Percentiles rank a stretch among this genome's conserved stretches.
Evolutionary conservation across 1,140 invertebrate species (phyloP).

Genomic region (Anastatus disparis): DNA sequence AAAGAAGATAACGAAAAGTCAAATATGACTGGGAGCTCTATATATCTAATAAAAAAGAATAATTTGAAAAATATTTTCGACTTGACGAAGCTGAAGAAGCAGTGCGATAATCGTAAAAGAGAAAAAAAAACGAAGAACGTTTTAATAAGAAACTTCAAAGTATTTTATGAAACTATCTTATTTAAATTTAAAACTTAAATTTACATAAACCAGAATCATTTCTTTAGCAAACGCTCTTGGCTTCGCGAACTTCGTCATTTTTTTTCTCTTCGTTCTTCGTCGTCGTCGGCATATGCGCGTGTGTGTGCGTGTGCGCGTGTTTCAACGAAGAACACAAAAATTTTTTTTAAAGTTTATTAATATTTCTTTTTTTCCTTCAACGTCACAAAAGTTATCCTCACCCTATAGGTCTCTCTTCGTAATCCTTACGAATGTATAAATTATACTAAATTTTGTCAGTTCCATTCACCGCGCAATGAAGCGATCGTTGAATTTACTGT

Average conservation of each 20-base stretch:
- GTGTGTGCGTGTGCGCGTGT: neutral
- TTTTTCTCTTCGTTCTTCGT: neutral
- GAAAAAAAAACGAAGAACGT: neutral
- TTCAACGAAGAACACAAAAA: conserved; percentile 23
- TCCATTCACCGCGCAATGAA: neutral
- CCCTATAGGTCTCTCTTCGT: conserved; percentile 9
- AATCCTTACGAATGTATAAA: conserved; percentile 36
- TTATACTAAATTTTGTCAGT: conserved; percentile 38
- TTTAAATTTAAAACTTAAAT: conserved; percentile 40
- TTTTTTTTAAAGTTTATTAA: conserved; percentile 38
- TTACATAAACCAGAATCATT: conserved; percentile 39
- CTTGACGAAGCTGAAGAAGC: conserved; percentile 28
- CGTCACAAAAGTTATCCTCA: conserved; percentile 4
- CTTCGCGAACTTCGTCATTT: no score
- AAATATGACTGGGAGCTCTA: conserved; percentile 12
- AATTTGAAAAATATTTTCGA: conserved; percentile 40
- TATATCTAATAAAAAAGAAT: conserved; percentile 34
- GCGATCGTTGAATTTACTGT: conserved; percentile 32
- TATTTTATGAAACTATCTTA: conserved; percentile 40
- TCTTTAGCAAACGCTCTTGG: neutral
- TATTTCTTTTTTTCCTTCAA: no score
- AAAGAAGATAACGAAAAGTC: conserved; percentile 25
- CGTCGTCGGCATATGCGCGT: neutral
- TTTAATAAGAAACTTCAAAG: conserved; percentile 41
- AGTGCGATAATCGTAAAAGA: conserved; percentile 29